Conservation (phyloP, 2,113 vertebrate species). For the Callionymus lyra region DNA sequence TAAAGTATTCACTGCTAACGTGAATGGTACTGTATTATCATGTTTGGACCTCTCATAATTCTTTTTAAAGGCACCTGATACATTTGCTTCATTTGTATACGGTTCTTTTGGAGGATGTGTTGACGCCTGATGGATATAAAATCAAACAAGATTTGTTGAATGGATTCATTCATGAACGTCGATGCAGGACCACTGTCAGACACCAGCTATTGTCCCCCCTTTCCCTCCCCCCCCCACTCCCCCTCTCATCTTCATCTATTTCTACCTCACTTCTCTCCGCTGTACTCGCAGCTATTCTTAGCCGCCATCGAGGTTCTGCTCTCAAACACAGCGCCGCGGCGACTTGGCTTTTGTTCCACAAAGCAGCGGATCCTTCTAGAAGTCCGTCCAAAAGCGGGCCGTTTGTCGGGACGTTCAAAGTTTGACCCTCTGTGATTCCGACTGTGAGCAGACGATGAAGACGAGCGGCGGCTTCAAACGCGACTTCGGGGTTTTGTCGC, state of each 20-base stretch:
- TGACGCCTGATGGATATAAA: not conserved
- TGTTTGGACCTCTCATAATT: too few species aligned
- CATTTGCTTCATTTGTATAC: too few species aligned
- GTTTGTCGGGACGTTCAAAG: conserved; percentile 37
- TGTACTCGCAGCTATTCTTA: conserved; percentile 43
- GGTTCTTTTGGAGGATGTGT: too few species aligned
- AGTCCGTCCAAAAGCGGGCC: conserved; percentile 38
- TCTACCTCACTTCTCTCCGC: conserved; percentile 7
- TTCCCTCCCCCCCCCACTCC: not conserved
- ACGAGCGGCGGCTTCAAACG: conserved; percentile 13
- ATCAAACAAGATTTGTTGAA: conserved; percentile 20
- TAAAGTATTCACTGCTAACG: too few species aligned
- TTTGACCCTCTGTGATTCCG: conserved; percentile 34
- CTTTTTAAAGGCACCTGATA: too few species aligned
- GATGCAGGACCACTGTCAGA: too few species aligned
- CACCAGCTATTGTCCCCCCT: conserved; percentile 14
- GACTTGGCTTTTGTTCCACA: conserved; percentile 37
- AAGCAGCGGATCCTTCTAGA: conserved; percentile 23
- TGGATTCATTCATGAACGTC: conserved; percentile 38
- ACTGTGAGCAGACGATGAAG: conserved; percentile 28
- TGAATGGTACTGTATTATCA: too few species aligned
- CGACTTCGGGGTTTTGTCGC: not conserved
- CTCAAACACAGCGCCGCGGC: conserved; percentile 40
- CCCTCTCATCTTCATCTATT: not conserved
- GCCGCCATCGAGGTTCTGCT: conserved; percentile 53